Evolutionary conservation across 2,888 invertebrate species (phyloP), one percentile per base, ranked within the genome.

Genomic region (Trichopoda pennipes): DNA sequence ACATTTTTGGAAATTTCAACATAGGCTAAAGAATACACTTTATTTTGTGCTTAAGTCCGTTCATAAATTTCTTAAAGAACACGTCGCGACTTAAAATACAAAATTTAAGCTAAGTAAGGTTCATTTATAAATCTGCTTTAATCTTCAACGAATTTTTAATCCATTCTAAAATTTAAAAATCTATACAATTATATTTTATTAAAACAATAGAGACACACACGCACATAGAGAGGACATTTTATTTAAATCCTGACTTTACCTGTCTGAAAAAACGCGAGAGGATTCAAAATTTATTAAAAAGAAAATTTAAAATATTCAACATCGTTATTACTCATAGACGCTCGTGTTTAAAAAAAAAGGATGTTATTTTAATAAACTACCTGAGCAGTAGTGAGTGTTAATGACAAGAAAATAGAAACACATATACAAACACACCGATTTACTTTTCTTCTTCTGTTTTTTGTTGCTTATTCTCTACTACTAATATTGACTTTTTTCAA

Each of bases 401-500:
- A 16, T 51, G 53, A 4, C 58, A 38, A 38, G 19, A 17, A 19
- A 1, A 44, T 28, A 60, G 58, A 75, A 23, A 17, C 42, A 47
- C 23, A 55, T 19, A 55, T n/a, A 56, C 16, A 49, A 1, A 12
- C 60, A 53, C 72, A 53, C 53, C n/a, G 12, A 8, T 44, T 32
- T 28, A 28, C 28, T 28, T 28, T 28, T 6, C 7, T 28, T n/a
- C n/a, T n/a, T n/a, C n/a, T 28, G 23, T 49, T 38, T 35, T 42
- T 23, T 53, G n/a, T n/a, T n/a, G n/a, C 35, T 19, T 61, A 44
- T 55, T 72, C 32, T 55, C 7, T n/a, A 76, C 7, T n/a, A 76
- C 73, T 58, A 81, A 74, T 78, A 78, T 75, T 74, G 61, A 82
- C 75, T 79, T 75, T 79, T 78, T 78, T 75, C 55, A 21, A 60